Conservation (phyloP, 2,113 vertebrate genomes). For the Myanophis thanlyinensis region DNA sequence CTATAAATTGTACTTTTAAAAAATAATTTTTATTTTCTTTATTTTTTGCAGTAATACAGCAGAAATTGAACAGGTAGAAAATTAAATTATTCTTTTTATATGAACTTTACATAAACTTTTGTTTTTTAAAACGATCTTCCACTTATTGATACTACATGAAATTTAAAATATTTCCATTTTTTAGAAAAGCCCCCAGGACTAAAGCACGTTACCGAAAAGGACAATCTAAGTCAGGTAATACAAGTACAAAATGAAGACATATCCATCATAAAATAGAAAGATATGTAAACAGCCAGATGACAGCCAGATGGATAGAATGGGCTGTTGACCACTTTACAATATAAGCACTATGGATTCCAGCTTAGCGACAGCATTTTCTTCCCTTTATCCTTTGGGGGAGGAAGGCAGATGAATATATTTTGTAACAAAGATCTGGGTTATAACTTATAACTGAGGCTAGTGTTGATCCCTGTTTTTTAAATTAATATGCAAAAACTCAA, state of each 20-base stretch:
- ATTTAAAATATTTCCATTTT: conserved; percentile 37
- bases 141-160: conserved; percentile 25
- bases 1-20: not conserved
- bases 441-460: not conserved
- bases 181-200: conserved; percentile 59
- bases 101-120: not conserved
- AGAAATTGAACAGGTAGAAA: conserved; percentile 74
- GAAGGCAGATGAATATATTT: not conserved
- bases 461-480: not conserved
- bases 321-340: not conserved
- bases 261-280: not conserved
- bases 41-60: conserved; percentile 68
- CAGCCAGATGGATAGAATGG: not conserved
- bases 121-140: conserved; percentile 18
- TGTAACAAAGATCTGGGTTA: not conserved
- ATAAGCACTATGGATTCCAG: not conserved
- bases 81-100: conserved; percentile 5
- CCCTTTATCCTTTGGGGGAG: not conserved
- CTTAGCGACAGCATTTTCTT: not conserved
- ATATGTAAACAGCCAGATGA: not conserved
- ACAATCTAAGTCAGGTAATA: conserved; percentile 76
- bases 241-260: not conserved
- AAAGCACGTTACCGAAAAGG: conserved; percentile 72
- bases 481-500: not conserved
- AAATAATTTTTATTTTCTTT: conserved; percentile 24